These are phyloP conservation scores for Drosophila nr. medialis DNA, from an alignment of 2,888 invertebrate species.

Conservation along the genomic window DNA sequence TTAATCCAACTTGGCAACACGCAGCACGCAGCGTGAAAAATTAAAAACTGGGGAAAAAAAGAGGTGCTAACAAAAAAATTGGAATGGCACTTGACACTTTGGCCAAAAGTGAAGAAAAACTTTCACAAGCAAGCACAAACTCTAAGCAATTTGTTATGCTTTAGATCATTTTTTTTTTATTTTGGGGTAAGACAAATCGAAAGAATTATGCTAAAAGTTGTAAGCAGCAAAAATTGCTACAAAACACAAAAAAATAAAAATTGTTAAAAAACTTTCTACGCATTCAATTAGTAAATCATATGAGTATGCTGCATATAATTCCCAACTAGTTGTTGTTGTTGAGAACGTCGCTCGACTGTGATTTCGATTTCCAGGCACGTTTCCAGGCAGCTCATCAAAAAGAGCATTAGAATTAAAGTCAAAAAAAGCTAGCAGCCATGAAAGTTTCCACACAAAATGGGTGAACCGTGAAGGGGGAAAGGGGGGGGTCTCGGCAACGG, in stretches of 20 bases:
- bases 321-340: conserved; percentile 35
- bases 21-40: conserved; percentile 21
- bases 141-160: conserved; percentile 31
- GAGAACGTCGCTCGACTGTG: background rate
- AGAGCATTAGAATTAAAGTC: conserved; percentile 50
- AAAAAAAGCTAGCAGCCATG: conserved; percentile 53
- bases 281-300: conserved; percentile 45
- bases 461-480: conserved; percentile 21
- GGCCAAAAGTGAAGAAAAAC: conserved; percentile 37
- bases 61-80: conserved; percentile 51
- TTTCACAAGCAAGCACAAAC: conserved; percentile 58
- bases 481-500: background rate
- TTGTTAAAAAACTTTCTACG: conserved; percentile 57
- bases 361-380: conserved; percentile 38
- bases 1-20: conserved; percentile 3
- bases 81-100: conserved; percentile 58
- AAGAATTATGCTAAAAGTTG: conserved; percentile 17
- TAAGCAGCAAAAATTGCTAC: background rate
- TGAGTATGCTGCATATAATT: conserved; percentile 43
- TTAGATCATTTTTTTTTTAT: background rate
- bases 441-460: conserved; percentile 51
- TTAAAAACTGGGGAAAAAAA: conserved; percentile 40
- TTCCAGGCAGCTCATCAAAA: conserved; percentile 33
- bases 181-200: conserved; percentile 9
- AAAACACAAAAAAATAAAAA: background rate